Percentiles rank a stretch among this genome's conserved stretches.
These are phyloP conservation scores for Argopecten irradians DNA, from an alignment of 1,140 invertebrate species.

Conservation along the genomic window DNA sequence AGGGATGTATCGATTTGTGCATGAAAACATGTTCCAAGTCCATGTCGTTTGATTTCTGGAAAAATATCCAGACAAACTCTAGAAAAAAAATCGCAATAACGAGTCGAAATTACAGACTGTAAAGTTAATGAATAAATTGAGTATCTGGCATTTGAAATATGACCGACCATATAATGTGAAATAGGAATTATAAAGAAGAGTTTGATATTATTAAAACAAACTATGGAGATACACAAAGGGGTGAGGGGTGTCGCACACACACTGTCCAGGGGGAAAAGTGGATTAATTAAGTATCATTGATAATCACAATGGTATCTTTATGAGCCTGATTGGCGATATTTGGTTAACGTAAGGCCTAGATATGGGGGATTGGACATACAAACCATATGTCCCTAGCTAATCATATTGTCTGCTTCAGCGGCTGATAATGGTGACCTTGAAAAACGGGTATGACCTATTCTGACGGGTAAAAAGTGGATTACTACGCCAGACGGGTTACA, in stretches of 20 bases:
- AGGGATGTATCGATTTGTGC: no score
- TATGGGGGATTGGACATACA: neutral
- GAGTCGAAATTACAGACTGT: neutral
- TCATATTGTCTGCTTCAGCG: neutral
- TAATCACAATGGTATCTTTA: neutral
- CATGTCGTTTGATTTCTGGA: no score
- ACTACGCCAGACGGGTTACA: neutral
- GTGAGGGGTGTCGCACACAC: neutral
- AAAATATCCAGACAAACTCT: no score
- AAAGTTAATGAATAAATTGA: neutral
- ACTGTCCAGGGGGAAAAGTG: neutral
- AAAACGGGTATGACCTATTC: neutral
- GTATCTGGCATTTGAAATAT: neutral
- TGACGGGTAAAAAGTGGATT: neutral
- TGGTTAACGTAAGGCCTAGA: neutral
- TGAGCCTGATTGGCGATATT: neutral
- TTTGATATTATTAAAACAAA: neutral
- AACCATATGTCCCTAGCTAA: neutral
- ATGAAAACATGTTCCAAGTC: no score
- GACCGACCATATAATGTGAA: neutral
- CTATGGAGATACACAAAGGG: neutral
- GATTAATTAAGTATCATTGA: neutral
- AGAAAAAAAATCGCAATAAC: neutral
- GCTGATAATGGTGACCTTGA: neutral
- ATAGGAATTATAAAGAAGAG: neutral